Evolutionary conservation across 2,113 vertebrate species (phyloP).

Genomic region (Perca flavescens): DNA sequence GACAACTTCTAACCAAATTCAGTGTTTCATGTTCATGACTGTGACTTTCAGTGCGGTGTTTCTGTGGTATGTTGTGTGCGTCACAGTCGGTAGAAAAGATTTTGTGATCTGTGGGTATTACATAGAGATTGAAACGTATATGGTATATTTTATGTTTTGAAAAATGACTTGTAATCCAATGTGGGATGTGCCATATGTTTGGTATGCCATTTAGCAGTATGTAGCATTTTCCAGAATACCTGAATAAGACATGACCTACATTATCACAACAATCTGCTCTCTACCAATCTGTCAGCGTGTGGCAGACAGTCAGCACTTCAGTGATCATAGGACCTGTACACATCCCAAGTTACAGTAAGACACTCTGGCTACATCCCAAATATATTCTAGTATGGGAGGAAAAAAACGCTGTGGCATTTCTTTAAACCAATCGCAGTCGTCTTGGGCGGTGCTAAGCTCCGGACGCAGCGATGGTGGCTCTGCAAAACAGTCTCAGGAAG

Average conservation of each 20-base stretch:
- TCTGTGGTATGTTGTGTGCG: conserved; percentile 12
- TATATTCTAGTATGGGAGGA: too few relatives aligned
- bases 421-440: too few relatives aligned
- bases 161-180: too few relatives aligned
- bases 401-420: too few relatives aligned
- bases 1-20: neutral
- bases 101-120: neutral
- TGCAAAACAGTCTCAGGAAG: too few relatives aligned
- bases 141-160: too few relatives aligned
- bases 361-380: neutral
- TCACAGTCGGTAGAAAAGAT: too few relatives aligned
- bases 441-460: too few relatives aligned
- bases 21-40: neutral
- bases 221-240: neutral
- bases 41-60: neutral
- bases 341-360: neutral
- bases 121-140: neutral
- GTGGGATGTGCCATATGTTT: too few relatives aligned
- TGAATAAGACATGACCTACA: neutral
- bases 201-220: neutral
- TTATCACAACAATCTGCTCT: neutral
- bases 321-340: neutral
- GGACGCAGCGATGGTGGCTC: too few relatives aligned
- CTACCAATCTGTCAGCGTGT: neutral
- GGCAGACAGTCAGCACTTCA: neutral